Evolutionary conservation across 2,797 vertebrate species (phyloP).

Genomic region (Crocodylus rhombifer): DNA sequence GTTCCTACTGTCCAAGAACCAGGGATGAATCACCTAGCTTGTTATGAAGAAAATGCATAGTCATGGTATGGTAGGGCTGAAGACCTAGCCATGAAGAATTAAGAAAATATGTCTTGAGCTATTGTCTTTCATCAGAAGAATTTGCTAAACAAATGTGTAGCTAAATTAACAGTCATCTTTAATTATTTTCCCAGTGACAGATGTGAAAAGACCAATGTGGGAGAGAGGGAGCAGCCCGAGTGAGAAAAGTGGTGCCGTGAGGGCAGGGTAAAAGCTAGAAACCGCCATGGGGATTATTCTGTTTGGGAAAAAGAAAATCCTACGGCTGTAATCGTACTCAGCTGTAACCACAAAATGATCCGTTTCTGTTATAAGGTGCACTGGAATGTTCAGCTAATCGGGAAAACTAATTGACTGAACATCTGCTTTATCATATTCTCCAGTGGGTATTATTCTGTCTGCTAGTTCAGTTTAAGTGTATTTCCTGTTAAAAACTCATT

Average conservation of each 20-base stretch:
- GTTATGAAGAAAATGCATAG: no score
- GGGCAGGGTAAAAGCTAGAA: background rate
- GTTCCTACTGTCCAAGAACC: no score
- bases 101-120: background rate
- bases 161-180: background rate
- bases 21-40: no score
- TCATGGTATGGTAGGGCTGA: rapidly evolving
- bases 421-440: conserved; percentile 52
- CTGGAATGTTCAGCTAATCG: conserved; percentile 54
- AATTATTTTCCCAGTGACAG: background rate
- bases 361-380: background rate
- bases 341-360: background rate
- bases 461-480: conserved; percentile 9
- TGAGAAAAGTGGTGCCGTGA: background rate
- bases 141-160: rapidly evolving
- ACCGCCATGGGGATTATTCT: background rate
- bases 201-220: background rate
- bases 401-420: conserved; percentile 55
- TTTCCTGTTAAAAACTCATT: conserved; percentile 10
- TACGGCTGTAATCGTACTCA: background rate
- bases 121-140: background rate
- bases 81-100: background rate
- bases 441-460: conserved; percentile 36
- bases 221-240: background rate
- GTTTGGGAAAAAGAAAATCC: background rate